Percentiles rank a stretch among this genome's conserved stretches.
Conservation (phyloP, 2,888 invertebrate genomes). For the Trypoxylon attenuatum region DNA sequence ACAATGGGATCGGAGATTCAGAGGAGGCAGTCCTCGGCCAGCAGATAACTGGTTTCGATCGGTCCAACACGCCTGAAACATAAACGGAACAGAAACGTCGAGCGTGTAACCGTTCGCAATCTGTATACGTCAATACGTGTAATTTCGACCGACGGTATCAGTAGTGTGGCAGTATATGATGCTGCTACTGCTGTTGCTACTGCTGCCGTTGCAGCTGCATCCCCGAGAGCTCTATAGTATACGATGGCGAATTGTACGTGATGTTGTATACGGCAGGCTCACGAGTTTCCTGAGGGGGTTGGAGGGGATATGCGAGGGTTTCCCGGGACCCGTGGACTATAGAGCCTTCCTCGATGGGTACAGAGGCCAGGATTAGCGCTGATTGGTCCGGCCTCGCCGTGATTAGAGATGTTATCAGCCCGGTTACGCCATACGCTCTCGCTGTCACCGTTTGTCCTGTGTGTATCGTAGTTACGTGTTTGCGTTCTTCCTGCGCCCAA, state of each 20-base stretch:
- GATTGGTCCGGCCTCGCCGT: constrained; percentile 74
- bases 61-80: constrained; percentile 69
- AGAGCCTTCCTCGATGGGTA: constrained; percentile 59
- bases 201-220: constrained; percentile 16
- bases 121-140: constrained; percentile 70
- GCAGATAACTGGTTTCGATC: constrained; percentile 63
- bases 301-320: constrained; percentile 58
- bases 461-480: constrained; percentile 56
- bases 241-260: constrained; percentile 54
- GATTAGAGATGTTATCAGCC: constrained; percentile 75
- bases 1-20: constrained; percentile 40
- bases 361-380: constrained; percentile 71
- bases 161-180: constrained; percentile 55
- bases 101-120: constrained; percentile 50
- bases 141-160: constrained; percentile 68
- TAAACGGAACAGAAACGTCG: constrained; percentile 71
- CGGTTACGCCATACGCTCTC: constrained; percentile 55
- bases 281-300: constrained; percentile 52
- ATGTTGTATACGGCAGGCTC: constrained; percentile 56
- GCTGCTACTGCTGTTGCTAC: constrained; percentile 49
- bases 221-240: constrained; percentile 40
- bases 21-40: constrained; percentile 25
- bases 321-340: constrained; percentile 62
- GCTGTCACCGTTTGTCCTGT: constrained; percentile 41
- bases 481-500: constrained; percentile 52